Conservation (phyloP, 2,797 vertebrate species). For the Hyperoplus lanceolatus region DNA sequence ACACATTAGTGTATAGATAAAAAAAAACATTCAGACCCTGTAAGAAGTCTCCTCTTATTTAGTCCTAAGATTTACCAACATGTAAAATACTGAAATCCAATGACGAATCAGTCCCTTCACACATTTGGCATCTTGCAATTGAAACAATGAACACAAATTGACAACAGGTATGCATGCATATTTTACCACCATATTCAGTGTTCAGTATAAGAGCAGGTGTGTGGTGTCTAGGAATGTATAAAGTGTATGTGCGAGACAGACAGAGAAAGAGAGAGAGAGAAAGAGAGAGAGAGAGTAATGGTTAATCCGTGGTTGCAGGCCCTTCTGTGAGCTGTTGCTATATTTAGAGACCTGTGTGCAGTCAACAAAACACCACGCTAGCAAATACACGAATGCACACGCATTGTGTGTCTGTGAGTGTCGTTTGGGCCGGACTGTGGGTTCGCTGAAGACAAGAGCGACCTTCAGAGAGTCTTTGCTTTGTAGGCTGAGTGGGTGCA, state of each 20-base stretch:
- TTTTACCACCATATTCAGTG: no score
- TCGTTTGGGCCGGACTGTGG: neutral
- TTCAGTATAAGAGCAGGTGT: neutral
- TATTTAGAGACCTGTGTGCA: slow-evolving; percentile 63
- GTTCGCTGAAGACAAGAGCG: neutral
- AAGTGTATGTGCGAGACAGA: slow-evolving; percentile 6
- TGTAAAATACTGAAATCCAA: neutral
- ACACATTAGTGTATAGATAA: neutral
- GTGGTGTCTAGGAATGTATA: neutral
- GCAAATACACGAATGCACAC: neutral
- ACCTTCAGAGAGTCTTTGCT: neutral
- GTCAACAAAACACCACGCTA: slow-evolving; percentile 12
- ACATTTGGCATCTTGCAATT: neutral
- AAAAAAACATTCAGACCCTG: neutral
- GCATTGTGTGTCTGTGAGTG: neutral
- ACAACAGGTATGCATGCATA: neutral
- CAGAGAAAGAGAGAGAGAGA: no score
- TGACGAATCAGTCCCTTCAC: neutral
- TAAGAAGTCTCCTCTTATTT: neutral
- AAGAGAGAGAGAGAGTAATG: slow-evolving; percentile 25
- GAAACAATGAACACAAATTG: neutral
- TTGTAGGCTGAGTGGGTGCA: neutral
- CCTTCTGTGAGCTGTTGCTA: slow-evolving; percentile 67
- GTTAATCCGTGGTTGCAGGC: slow-evolving; percentile 55
- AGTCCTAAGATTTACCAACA: neutral